Percentiles rank a stretch among this genome's conserved stretches.
phyloP scores from a whole-genome alignment of 2,113 vertebrate genomes.

The Isurus oxyrinchus region DNA sequence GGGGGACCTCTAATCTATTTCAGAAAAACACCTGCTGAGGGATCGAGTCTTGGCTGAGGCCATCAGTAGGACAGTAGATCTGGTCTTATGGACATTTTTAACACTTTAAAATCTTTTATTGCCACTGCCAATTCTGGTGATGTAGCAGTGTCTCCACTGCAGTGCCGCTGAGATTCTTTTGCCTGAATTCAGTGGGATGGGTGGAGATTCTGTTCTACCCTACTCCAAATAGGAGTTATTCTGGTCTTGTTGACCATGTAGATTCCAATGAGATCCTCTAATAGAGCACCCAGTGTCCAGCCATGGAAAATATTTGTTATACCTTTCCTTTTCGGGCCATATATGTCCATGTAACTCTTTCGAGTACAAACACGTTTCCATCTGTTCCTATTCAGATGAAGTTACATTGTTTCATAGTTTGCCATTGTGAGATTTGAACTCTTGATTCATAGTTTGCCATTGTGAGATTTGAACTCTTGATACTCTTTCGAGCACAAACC shows the following conservation, averaged over 20 bases:
- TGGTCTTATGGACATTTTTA: not conserved
- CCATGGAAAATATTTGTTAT: not conserved
- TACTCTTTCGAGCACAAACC: no score
- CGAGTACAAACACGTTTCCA: no score
- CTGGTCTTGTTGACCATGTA: not conserved
- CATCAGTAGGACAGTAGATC: not conserved
- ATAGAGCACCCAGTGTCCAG: not conserved
- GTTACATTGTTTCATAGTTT: no score
- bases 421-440: no score
- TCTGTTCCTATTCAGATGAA: no score
- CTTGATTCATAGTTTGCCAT: no score
- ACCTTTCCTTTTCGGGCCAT: not conserved
- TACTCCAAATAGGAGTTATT: not conserved
- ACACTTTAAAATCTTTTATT: not conserved
- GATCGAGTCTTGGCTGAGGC: not conserved
- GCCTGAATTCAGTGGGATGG: not conserved
- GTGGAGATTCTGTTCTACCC: not conserved
- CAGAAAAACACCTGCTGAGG: not conserved
- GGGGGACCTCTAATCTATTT: not conserved
- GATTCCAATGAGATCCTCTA: not conserved
- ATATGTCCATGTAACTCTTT: not conserved
- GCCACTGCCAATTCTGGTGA: not conserved
- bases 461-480: no score
- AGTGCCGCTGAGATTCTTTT: no score
- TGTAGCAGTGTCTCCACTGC: not conserved